Conservation (phyloP, 2,797 vertebrate species). For the Myotis vivesi region DNA sequence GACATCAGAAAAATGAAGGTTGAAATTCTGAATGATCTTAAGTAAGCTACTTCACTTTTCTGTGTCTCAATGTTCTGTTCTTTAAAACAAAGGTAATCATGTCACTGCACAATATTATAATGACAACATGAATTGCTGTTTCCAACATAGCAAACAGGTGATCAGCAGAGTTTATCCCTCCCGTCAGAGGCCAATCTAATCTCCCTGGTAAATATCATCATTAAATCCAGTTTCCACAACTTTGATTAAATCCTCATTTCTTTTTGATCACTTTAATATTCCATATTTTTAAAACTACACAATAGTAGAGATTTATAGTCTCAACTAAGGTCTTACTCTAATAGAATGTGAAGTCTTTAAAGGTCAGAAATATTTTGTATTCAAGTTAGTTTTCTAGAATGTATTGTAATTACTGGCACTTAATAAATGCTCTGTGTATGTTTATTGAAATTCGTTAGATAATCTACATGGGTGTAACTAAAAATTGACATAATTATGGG, state of each 20-base stretch:
- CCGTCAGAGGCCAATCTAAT: not conserved
- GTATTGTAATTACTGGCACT: not conserved
- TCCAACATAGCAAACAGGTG: not conserved
- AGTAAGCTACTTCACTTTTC: not conserved
- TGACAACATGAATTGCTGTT: not conserved
- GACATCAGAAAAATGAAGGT: not conserved
- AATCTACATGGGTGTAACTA: not conserved
- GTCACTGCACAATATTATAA: not conserved
- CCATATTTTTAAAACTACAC: not conserved
- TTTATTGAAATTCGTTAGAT: not conserved
- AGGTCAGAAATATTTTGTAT: slow-evolving; percentile 3
- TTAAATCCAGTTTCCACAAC: not conserved
- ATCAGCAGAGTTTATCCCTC: not conserved
- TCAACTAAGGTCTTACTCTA: not conserved
- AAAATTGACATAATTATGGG: not conserved
- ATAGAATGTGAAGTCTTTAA: not conserved
- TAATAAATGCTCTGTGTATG: not conserved
- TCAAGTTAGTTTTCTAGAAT: not conserved
- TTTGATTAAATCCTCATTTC: not conserved
- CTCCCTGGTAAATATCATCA: not conserved
- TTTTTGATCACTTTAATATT: not conserved
- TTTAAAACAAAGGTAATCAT: not conserved
- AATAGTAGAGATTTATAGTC: not conserved
- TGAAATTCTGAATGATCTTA: not conserved
- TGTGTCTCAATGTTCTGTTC: not conserved